phyloP scores from a whole-genome alignment of 2,797 vertebrate species.

The Betta splendens region DNA sequence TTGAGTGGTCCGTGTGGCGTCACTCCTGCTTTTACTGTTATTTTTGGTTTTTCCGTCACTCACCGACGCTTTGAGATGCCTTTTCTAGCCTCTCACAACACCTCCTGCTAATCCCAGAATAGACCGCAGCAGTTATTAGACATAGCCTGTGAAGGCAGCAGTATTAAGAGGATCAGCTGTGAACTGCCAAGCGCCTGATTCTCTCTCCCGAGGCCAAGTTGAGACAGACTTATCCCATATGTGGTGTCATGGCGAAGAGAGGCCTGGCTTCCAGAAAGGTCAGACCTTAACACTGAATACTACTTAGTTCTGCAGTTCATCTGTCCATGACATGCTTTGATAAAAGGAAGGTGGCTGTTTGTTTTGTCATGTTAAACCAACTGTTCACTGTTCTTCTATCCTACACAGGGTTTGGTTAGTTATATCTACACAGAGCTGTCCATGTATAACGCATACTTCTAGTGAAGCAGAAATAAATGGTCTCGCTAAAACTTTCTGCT shows the following conservation, averaged over 20 bases:
- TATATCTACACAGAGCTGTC: slow-evolving; percentile 7
- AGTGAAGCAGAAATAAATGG: slow-evolving; percentile 7
- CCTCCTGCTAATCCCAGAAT: slow-evolving; percentile 37
- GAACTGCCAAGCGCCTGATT: slow-evolving; percentile 28
- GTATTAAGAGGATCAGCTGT: slow-evolving; percentile 70
- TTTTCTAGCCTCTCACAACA: slow-evolving; percentile 16
- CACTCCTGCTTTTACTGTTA: slow-evolving; percentile 21
- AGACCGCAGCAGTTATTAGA: slow-evolving; percentile 38
- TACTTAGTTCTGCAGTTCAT: slow-evolving; percentile 10
- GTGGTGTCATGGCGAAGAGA: slow-evolving; percentile 23
- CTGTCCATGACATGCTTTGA: slow-evolving; percentile 3
- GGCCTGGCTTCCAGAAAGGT: slow-evolving; percentile 26
- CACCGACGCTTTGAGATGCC: slow-evolving; percentile 37
- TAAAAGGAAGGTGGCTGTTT: neutral
- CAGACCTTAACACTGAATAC: slow-evolving; percentile 32
- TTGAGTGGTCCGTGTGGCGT: neutral
- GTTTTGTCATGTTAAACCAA: neutral
- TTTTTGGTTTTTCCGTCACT: slow-evolving; percentile 25
- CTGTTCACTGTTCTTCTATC: slow-evolving; percentile 2
- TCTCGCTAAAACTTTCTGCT: slow-evolving; percentile 3
- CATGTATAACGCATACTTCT: slow-evolving; percentile 1
- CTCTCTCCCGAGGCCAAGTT: slow-evolving; percentile 51
- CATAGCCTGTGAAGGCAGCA: slow-evolving; percentile 21
- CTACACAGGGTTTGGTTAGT: neutral
- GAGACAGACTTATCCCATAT: slow-evolving; percentile 45